These are phyloP conservation scores for Drosophila percnosoma DNA, from an alignment of 2,888 invertebrate genomes.

Conservation along the genomic window DNA sequence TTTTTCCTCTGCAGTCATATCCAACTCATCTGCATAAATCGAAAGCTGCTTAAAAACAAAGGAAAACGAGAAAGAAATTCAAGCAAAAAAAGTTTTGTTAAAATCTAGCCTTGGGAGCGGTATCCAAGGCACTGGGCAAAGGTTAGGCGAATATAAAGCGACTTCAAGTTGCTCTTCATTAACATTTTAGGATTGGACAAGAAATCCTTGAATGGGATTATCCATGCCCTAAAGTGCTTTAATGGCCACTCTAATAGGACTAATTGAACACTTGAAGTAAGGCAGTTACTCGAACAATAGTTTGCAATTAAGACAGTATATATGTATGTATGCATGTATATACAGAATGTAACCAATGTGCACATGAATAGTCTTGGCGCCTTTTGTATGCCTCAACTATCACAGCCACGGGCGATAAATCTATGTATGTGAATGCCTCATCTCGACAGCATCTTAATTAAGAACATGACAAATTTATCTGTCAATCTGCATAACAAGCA, in stretches of 20 bases:
- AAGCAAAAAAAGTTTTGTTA: conserved; percentile 17
- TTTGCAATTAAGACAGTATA: background rate
- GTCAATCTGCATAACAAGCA: conserved; percentile 56
- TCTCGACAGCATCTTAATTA: conserved; percentile 76
- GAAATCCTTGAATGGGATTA: conserved; percentile 9
- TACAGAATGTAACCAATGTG: background rate
- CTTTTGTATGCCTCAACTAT: conserved; percentile 1
- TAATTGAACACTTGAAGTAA: conserved; percentile 14
- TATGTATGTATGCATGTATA: background rate
- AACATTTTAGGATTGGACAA: conserved; percentile 13
- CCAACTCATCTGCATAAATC: conserved; percentile 51
- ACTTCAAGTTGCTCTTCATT: conserved; percentile 17
- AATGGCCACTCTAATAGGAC: background rate
- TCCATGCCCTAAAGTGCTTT: conserved; percentile 12
- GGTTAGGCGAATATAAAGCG: conserved; percentile 1
- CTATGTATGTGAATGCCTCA: conserved; percentile 23
- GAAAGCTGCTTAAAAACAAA: conserved; percentile 46
- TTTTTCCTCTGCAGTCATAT: conserved; percentile 5
- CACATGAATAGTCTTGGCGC: conserved; percentile 18
- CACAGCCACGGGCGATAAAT: conserved; percentile 38
- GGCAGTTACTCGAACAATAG: conserved; percentile 24
- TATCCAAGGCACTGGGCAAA: conserved; percentile 4
- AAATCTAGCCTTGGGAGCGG: conserved; percentile 19
- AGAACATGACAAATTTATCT: conserved; percentile 63
- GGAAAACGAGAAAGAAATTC: background rate